Base-by-base conservation (phyloP, 2,113 vertebrate species). In the Chaetorhynchus papuensis region DNA sequence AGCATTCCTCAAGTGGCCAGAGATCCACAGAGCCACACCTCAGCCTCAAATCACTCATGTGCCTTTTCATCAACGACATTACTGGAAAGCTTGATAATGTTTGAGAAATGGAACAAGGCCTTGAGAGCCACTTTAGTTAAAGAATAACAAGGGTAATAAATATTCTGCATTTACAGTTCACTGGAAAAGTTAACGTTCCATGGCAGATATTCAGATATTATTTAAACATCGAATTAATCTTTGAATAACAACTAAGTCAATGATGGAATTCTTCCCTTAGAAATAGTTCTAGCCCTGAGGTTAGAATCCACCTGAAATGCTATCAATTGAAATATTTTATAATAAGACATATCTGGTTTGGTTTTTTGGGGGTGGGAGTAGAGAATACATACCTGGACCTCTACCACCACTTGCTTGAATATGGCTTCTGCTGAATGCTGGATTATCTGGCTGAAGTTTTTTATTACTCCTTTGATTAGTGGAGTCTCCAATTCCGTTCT, bases 371-470 rank as follows among this genome's bases (percentile, higher is more conserved):
- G 7, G 2, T 18, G 15, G 20, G 17, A 59, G 17, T 13, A 17
- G 9, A 13, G 22, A 87, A 83, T 91, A 94, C 93, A 39, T 97
- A 99, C 99, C 99, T 97, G 98, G 97, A 42, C 98, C 99, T 96
- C 97, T 98, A 56, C 98, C 98, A 19, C 97, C 97, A 63, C 98
- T 99, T 64, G 98, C 97, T 81, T 99, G 99, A 85, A 94, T 85
- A 69, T 96, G 98, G 91, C 97, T 97, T 82, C 98, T 97, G 93
- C 83, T 98, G 75, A 99, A 98, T 8, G 84, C 95, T 81, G 96
- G 91, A 79, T 97, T 96, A 96, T 99, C 96, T 87, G 96, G 79
- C 91, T 98, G 96, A 97, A 96, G 47, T 81, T 97, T 98, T 77
- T 96, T 97, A 78, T 69, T 96, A 80, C 93, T 97, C 70, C 94